Evolutionary conservation across 2,797 vertebrate species (phyloP).

Genomic region (Tokudaia muenninki): DNA sequence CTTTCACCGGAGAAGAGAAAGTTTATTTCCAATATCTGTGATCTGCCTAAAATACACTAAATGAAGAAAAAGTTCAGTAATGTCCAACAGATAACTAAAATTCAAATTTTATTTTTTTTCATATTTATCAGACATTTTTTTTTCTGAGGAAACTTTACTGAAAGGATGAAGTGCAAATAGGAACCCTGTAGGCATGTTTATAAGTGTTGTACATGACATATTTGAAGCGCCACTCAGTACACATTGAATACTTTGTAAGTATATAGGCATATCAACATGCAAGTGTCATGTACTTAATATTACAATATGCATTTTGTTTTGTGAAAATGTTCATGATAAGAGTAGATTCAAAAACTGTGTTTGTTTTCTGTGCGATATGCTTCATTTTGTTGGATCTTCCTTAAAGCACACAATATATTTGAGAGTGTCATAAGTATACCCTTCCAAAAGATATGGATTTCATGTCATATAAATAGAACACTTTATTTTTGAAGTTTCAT

Average conservation of each 20-base stretch:
- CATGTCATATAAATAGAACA: constrained; percentile 73
- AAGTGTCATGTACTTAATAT: constrained; percentile 91
- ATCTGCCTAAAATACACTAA: constrained; percentile 80
- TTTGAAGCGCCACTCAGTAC: constrained; percentile 90
- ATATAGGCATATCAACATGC: constrained; percentile 92
- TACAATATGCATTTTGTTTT: constrained; percentile 92
- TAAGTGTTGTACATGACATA: constrained; percentile 91
- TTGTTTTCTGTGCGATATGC: constrained; percentile 84
- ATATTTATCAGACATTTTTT: constrained; percentile 88
- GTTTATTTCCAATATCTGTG: constrained; percentile 71
- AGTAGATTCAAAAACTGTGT: constrained; percentile 81
- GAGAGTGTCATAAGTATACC: constrained; percentile 76
- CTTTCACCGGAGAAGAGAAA: constrained; percentile 69
- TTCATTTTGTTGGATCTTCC: constrained; percentile 82
- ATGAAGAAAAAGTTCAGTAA: constrained; percentile 90
- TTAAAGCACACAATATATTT: constrained; percentile 70
- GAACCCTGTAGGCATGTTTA: constrained; percentile 91
- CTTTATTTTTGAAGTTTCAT: constrained; percentile 77
- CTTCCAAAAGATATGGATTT: constrained; percentile 81
- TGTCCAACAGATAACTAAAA: constrained; percentile 91
- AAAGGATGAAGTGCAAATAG: constrained; percentile 89
- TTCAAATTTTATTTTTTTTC: constrained; percentile 90
- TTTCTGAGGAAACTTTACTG: constrained; percentile 90
- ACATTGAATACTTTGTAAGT: constrained; percentile 92
- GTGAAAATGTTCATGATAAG: constrained; percentile 81